Base-by-base conservation (phyloP, 2,113 vertebrate species). In the Vulpes vulpes region DNA sequence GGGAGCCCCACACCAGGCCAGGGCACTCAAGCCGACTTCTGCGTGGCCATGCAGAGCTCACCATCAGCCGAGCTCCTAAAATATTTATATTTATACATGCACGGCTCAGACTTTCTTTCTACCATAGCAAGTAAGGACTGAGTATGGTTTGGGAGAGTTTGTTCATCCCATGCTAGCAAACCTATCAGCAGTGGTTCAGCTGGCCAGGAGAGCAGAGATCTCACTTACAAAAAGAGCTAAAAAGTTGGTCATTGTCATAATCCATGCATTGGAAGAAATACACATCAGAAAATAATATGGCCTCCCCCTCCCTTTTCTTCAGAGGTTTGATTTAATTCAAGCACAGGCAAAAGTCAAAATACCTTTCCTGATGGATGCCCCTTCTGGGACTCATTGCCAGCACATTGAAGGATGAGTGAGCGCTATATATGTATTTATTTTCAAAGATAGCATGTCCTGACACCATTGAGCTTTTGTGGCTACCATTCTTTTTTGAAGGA, bases 11-110 rank as follows among this genome's bases (percentile, higher is more conserved):
- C 80, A 57, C 90, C 92, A 67, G 95, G 95, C 84, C 96, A 74
- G 94, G 92, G 94, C 98, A 97, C 96, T 97, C 93, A 97, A 90
- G 93, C 95, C 0, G 30, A 83, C 82, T 97, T 97, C 98, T 95
- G 81, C 96, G 35, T 98, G 90, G 88, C 83, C 84, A 49, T 97
- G 94, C 81, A 53, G 96, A 82, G 85, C 97, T 96, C 59, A 88
- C 79, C 94, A 78, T 87, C 96, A 97, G 93, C 92, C 71, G 32
- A 30, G 79, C 62, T 94, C 80, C 89, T 98, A 86, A 98, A 98
- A 97, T 97, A 96, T 91, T 97, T 93, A 96, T 98, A 55, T 71
- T 55, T 53, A 25, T 43, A 15, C 8, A 30, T 3, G 57, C 89
- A 71, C 74, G 57, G 53, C 55, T 84, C 89, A 35, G 82, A 59